Evolutionary conservation across 2,113 vertebrate species (phyloP), one percentile per base, ranked within the genome.

Genomic region (Oreocharis arfaki): DNA sequence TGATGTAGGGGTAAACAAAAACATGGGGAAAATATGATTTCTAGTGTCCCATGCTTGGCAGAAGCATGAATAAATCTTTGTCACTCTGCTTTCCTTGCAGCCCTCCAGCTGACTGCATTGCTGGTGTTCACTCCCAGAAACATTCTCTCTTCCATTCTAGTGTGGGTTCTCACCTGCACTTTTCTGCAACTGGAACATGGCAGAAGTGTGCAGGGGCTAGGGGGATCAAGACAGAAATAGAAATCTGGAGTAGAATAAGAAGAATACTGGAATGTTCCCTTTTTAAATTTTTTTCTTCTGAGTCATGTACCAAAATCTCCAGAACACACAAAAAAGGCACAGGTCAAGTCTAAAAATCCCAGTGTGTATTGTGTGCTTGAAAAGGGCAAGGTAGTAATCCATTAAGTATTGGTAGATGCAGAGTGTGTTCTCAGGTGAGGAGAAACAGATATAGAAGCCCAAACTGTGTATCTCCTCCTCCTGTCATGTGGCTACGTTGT

Each of bases 251-350:
- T 6, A 30, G 14, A 69, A 32, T n/a, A 27, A 65, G 28, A 42
- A 35, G 10, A 76, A 44, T 22, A 32, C 17, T 41, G 17, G 12
- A 91, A 44, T 23, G 3, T 74, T 61, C 3, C 3, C 3, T 16
- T 14, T n/a, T 9, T 17, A n/a, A n/a, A n/a, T 11, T 12, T 32
- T 7, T 19, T 2, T 14, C 9, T 5, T 39, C 5, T 14, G 11
- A 79, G 11, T 69, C 17, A 47, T 10, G 6, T 49, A n/a, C 20
- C 61, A 73, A 73, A 79, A 65, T 74, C 63, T 85, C 47, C 12
- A 26, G 44, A 63, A 52, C 33, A 35, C 16, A 53, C 22, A 57
- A 64, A 41, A 46, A 53, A 46, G 5, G 17, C 8, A 41, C 8
- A 53, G 18, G 47, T 30, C 53, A 49, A 10, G 12, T 73, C 20